Evolutionary conservation across 2,113 vertebrate genomes (phyloP), one percentile per base, ranked within the genome.

Genomic region (Sinocyclocheilus grahami): DNA sequence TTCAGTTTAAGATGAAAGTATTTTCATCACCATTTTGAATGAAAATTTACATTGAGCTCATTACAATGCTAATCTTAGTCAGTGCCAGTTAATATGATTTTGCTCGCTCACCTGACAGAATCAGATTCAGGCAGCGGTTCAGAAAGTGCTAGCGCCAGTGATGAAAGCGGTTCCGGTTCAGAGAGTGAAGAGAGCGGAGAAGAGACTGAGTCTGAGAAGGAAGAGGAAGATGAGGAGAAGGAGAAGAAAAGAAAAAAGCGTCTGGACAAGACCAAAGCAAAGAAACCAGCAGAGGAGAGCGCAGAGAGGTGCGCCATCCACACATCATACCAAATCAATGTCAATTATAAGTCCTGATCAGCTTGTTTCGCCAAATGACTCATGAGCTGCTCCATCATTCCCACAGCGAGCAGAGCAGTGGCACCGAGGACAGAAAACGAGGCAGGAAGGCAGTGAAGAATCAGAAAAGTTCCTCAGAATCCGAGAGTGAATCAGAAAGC

Each of bases 401-500:
- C 53, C 84, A 11, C 91, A 99, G 97, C 0, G 97, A 98, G 74
- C 96, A 95, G 87, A 98, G 97, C 90, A 94, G 96, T 86, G 55
- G 94, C 94, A 6, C 85, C 27, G 92, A 93, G 76, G 92, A 93
- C 33, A 92, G 91, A 91, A 95, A 94, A 65, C 89, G 8, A 0
- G 92, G 91, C 75, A 95, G 93, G 89, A 96, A 94, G 91, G 91
- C 79, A 89, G 92, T 83, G 37, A 92, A 92, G 58, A 89, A 3
- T 37, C 85, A 51, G 72, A 94, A 88, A 87, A 93, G 77, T 6
- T 90, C 1, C 0, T 92, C 91, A 0, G 96, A 96, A 11, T 97
- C 96, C 0, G 97, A 96, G 0, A 98, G 96, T 0, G 94, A 94
- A 30, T 96, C 97, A 0, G 97, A 97, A 81, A 97, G 96, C 91